Evolutionary conservation across 1,140 invertebrate species (phyloP).

Genomic region (Steinernema khuongi): DNA sequence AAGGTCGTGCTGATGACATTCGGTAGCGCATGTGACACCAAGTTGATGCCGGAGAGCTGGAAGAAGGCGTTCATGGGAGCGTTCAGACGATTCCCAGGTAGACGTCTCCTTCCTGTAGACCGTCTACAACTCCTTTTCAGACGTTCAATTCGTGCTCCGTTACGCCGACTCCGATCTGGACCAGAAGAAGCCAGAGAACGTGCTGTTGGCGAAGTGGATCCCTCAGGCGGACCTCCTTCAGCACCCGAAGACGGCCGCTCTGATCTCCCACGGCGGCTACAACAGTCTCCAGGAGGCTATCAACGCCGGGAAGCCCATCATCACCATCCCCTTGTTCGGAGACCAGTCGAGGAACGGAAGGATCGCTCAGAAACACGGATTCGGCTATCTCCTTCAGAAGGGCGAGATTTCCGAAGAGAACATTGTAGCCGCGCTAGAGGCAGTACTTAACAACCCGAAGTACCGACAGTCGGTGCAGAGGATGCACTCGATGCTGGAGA

Average conservation of each 20-base stretch:
- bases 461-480: neutral
- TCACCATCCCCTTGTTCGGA: conserved; percentile 66
- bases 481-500: conserved; percentile 24
- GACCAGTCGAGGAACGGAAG: conserved; percentile 32
- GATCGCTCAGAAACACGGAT: conserved; percentile 32
- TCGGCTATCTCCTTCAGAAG: conserved; percentile 25
- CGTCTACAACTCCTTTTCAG: neutral
- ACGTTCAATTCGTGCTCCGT: conserved; percentile 11
- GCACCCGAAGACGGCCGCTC: conserved; percentile 61
- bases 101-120: neutral
- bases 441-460: neutral
- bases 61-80: conserved; percentile 8
- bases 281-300: conserved; percentile 75
- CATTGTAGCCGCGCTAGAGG: conserved; percentile 9
- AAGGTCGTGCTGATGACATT: neutral
- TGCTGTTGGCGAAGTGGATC: conserved; percentile 13
- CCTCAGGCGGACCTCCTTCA: conserved; percentile 35
- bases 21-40: neutral
- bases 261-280: conserved; percentile 75
- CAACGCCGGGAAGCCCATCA: conserved; percentile 72
- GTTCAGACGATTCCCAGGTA: conserved; percentile 17
- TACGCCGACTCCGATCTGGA: neutral
- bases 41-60: conserved; percentile 1
- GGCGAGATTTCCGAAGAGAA: conserved; percentile 21
- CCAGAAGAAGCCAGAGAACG: neutral